A percentile compares a stretch with the other conserved stretches of the same genome.
Evolutionary conservation across 2,888 invertebrate species (phyloP).

Genomic region (Chirona hameri): DNA sequence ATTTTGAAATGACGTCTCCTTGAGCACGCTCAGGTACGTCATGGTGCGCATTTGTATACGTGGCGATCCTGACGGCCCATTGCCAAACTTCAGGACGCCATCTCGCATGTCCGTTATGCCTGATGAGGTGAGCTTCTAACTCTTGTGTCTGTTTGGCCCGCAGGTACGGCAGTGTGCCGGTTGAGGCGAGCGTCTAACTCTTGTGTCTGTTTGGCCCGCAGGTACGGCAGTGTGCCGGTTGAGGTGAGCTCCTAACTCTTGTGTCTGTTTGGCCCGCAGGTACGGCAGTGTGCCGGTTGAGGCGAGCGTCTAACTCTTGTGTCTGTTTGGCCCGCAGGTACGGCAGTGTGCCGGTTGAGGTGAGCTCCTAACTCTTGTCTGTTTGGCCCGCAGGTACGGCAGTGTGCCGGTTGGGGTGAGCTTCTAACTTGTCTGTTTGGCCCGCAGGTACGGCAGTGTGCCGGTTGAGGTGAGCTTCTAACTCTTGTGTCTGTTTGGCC

Average conservation of each 20-base stretch:
- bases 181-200: too few species aligned
- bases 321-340: slow-evolving; percentile 54
- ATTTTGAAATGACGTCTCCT: neutral
- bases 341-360: slow-evolving; percentile 63
- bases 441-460: slow-evolving; percentile 61
- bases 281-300: slow-evolving; percentile 65
- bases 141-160: slow-evolving; percentile 42
- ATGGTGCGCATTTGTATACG: too few species aligned
- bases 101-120: too few species aligned
- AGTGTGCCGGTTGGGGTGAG: too few species aligned
- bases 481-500: slow-evolving; percentile 40
- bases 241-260: neutral
- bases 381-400: slow-evolving; percentile 57
- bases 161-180: slow-evolving; percentile 65
- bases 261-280: slow-evolving; percentile 49
- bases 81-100: too few species aligned
- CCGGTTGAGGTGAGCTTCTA: too few species aligned
- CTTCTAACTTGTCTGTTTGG: slow-evolving; percentile 35
- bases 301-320: slow-evolving; percentile 13
- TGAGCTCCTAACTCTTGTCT: slow-evolving; percentile 12
- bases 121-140: neutral
- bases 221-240: slow-evolving; percentile 65
- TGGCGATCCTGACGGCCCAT: too few species aligned
- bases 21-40: neutral
- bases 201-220: slow-evolving; percentile 46